A percentile compares a stretch with the other conserved stretches of the same genome.
Conservation (phyloP, 1,140 invertebrate species). For the Geopemphigus sp. region DNA sequence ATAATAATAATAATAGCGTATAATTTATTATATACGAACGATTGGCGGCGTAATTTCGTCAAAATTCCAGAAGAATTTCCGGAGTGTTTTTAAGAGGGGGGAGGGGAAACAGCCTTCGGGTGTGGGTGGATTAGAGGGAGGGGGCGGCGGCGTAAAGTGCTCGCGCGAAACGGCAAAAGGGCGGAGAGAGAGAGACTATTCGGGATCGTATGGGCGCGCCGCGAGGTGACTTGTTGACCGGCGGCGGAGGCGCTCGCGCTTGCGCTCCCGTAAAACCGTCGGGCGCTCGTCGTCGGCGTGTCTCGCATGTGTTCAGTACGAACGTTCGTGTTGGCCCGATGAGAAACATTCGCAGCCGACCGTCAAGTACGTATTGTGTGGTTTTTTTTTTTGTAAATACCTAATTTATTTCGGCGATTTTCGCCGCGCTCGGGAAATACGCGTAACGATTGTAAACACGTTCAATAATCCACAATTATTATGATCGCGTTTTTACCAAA, state of each 20-base stretch:
- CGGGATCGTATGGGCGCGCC: not conserved
- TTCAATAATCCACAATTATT: too few species aligned
- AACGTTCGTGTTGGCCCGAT: conserved; percentile 5
- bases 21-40: too few species aligned
- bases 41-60: too few species aligned
- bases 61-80: not conserved
- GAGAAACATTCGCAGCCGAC: not conserved
- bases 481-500: too few species aligned
- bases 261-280: conserved; percentile 20
- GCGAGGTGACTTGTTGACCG: conserved; percentile 35
- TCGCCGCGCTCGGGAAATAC: too few species aligned
- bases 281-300: conserved; percentile 29
- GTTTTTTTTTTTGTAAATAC: not conserved
- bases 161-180: not conserved
- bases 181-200: not conserved
- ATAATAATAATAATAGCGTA: too few species aligned
- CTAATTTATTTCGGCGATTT: too few species aligned
- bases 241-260: not conserved
- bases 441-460: too few species aligned
- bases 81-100: too few species aligned
- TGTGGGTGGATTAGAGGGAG: too few species aligned
- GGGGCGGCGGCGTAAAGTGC: not conserved
- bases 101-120: too few species aligned
- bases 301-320: conserved; percentile 48
- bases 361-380: not conserved